Percentiles rank a stretch among this genome's conserved stretches.
Evolutionary conservation across 2,888 invertebrate species (phyloP).

Genomic region (Teinopalpus imperialis): DNA sequence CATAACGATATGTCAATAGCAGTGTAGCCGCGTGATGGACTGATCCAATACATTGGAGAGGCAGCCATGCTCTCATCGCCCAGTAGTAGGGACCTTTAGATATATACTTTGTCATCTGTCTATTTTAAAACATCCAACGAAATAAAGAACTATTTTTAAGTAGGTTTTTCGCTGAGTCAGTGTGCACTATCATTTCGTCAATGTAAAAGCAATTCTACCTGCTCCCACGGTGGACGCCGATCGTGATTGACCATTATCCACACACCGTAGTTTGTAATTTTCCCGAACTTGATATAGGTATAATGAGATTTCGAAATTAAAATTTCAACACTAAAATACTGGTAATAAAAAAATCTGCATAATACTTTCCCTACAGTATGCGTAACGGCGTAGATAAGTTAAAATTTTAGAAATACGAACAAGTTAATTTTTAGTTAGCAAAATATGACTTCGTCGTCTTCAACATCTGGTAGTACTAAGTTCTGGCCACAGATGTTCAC

Average conservation of each 20-base stretch:
- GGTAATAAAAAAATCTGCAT: background rate
- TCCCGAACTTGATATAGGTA: conserved; percentile 4
- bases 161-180: conserved; percentile 5
- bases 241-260: conserved; percentile 14
- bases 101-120: too few relatives aligned
- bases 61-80: too few relatives aligned
- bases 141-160: too few relatives aligned
- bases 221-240: conserved; percentile 14
- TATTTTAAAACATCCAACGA: too few relatives aligned
- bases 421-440: too few relatives aligned
- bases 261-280: conserved; percentile 2
- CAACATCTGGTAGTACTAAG: too few relatives aligned
- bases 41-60: too few relatives aligned
- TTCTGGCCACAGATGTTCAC: too few relatives aligned
- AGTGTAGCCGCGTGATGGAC: too few relatives aligned
- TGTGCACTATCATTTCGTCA: conserved; percentile 9
- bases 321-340: conserved; percentile 1
- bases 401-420: background rate
- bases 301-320: background rate
- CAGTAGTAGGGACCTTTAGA: too few relatives aligned
- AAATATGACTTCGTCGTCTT: too few relatives aligned
- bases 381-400: background rate
- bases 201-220: conserved; percentile 2
- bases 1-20: too few relatives aligned
- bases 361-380: conserved; percentile 4